Conservation (phyloP, 2,888 invertebrate species). For the Caenorhabditis sulstoni region DNA sequence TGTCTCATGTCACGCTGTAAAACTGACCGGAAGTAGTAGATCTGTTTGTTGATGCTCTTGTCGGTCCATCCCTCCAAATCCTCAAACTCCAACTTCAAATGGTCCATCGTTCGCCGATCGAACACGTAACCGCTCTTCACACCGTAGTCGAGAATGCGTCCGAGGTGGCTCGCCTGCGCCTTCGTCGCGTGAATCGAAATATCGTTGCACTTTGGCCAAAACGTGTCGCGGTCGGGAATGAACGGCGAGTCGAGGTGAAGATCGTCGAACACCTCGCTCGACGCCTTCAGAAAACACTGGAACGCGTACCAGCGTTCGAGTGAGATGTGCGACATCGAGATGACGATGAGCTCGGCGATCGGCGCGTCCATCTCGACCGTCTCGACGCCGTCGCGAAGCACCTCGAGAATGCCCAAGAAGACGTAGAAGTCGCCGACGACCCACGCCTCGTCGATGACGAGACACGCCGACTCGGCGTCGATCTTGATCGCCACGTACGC, state of each 20-base stretch:
- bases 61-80: constrained; percentile 62
- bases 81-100: constrained; percentile 69
- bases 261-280: constrained; percentile 63
- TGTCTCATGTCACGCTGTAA: too few relatives aligned
- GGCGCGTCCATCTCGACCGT: constrained; percentile 76
- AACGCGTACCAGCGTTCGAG: constrained; percentile 79
- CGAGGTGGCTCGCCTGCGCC: constrained; percentile 73
- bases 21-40: constrained; percentile 62
- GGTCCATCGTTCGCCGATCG: constrained; percentile 71
- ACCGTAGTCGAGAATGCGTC: constrained; percentile 78
- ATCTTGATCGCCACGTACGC: constrained; percentile 65
- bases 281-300: constrained; percentile 78
- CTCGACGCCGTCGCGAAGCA: constrained; percentile 69
- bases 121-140: constrained; percentile 75
- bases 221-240: constrained; percentile 62
- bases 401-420: constrained; percentile 68
- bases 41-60: constrained; percentile 57
- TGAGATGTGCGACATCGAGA: constrained; percentile 74
- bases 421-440: constrained; percentile 71
- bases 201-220: constrained; percentile 75
- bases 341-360: constrained; percentile 78
- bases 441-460: constrained; percentile 74
- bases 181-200: constrained; percentile 74
- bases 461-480: constrained; percentile 42
- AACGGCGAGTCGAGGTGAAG: constrained; percentile 44